Evolutionary conservation across 2,113 vertebrate species (phyloP).

Genomic region (Scytalopus superciliaris): DNA sequence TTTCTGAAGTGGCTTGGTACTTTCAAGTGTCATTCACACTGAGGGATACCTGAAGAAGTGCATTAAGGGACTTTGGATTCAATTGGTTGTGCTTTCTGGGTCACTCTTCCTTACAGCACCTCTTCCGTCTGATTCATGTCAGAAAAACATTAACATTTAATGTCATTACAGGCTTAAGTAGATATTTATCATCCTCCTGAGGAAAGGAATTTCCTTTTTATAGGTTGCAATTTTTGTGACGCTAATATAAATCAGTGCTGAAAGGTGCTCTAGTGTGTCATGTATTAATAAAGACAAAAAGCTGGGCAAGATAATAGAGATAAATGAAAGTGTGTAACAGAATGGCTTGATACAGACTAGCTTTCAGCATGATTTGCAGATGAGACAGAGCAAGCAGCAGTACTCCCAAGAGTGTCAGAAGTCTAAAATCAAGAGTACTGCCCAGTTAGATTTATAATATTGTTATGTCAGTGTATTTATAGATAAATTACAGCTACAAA

Average conservation of each 20-base stretch:
- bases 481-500: not conserved
- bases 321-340: not conserved
- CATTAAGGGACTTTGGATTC: not conserved
- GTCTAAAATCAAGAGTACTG: not conserved
- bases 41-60: not conserved
- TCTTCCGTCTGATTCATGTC: slow-evolving; percentile 13
- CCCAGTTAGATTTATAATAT: not conserved
- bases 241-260: slow-evolving; percentile 12
- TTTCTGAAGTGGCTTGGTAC: not conserved
- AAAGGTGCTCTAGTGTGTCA: not conserved
- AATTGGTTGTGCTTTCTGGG: not conserved
- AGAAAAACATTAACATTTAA: slow-evolving; percentile 26
- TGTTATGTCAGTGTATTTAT: not conserved
- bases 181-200: slow-evolving; percentile 29
- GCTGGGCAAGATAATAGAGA: not conserved
- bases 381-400: not conserved
- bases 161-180: not conserved
- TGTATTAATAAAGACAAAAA: slow-evolving; percentile 30
- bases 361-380: not conserved
- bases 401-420: not conserved
- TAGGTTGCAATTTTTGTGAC: not conserved
- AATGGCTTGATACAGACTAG: not conserved
- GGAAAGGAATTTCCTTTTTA: not conserved
- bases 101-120: slow-evolving; percentile 11
- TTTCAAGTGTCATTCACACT: not conserved